Base-by-base conservation (phyloP, 64 coral and sea anemone genomes). In the Montipora capricornis region DNA sequence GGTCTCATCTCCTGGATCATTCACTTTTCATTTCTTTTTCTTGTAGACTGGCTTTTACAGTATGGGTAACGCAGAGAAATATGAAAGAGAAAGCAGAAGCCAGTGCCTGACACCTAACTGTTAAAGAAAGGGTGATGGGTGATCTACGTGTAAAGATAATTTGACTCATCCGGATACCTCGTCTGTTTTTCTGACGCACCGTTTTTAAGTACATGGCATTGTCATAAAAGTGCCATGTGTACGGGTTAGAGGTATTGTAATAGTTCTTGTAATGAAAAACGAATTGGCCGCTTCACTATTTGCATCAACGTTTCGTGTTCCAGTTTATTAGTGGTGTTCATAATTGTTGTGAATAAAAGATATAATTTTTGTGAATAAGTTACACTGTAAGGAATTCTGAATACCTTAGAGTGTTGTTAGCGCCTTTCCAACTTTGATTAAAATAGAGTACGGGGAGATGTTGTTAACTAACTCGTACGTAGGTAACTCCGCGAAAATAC, bases 1-100 rank as follows among this genome's bases (percentile, higher is more conserved):
- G 10, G 52, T 7, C 10, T 55, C 6, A 5, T 55, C 10, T 5
- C 52, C 52, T 10, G 10, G 5, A 10, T 5, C 52, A 55, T 7
- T 7, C 5, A 51, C 8, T 70, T 70, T 22, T 16, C 19, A 10
- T 73, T 15, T 75, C 3, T 57, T 14, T 49, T 66, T 13, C 62
- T 86, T 92, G 59, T 0, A 92, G 90, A 92, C 10, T 62, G 71
- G 90, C 75, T 47, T 92, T 92, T n/a, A 83, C 55, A 22, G n/a
- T 73, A 24, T 92, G 90, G 90, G 90, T 92, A 49, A 71, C 80
- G 24, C 80, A 92, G 74, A 67, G 90, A 85, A 92, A 92, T 64
- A 3, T 12, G 11, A 64, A 64, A 22, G 44, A 62, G 52, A 83
- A 85, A 58, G 53, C 87, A 86, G 82, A 86, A 49, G 46, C 64